phyloP scores from a whole-genome alignment of 1,140 invertebrate species.

The Cephus cinctus region DNA sequence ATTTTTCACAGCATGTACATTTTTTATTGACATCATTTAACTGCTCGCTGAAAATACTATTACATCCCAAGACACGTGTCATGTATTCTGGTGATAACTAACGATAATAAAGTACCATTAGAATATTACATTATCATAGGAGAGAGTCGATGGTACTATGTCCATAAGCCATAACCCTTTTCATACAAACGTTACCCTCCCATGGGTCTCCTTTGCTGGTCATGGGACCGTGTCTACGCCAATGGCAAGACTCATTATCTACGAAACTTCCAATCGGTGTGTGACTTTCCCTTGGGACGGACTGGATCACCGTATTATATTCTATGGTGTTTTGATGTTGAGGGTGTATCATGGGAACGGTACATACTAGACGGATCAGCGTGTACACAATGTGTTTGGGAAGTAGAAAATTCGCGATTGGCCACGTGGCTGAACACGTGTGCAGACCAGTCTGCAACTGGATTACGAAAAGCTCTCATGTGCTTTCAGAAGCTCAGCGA shows the following conservation, averaged over 20 bases:
- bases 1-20: too few relatives aligned
- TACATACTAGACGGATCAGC: constrained; percentile 17
- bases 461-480: constrained; percentile 5
- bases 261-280: constrained; percentile 10
- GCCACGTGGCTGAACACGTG: constrained; percentile 25
- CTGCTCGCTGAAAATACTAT: too few relatives aligned
- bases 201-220: constrained; percentile 31
- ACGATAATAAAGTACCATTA: too few relatives aligned
- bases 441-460: not conserved
- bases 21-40: too few relatives aligned
- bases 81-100: too few relatives aligned
- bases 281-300: constrained; percentile 6
- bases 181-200: too few relatives aligned
- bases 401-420: constrained; percentile 21
- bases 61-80: too few relatives aligned
- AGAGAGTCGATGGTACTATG: not conserved
- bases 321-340: constrained; percentile 3
- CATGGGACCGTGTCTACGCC: constrained; percentile 7
- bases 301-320: constrained; percentile 12
- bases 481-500: too few relatives aligned
- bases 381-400: constrained; percentile 9
- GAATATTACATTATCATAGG: constrained; percentile 28
- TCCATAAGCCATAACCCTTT: constrained; percentile 19
- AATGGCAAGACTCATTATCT: constrained; percentile 11
- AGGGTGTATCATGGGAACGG: constrained; percentile 23